These are phyloP conservation scores for Bedellia somnulentella DNA, from an alignment of 2,888 invertebrate genomes.

Conservation along the genomic window DNA sequence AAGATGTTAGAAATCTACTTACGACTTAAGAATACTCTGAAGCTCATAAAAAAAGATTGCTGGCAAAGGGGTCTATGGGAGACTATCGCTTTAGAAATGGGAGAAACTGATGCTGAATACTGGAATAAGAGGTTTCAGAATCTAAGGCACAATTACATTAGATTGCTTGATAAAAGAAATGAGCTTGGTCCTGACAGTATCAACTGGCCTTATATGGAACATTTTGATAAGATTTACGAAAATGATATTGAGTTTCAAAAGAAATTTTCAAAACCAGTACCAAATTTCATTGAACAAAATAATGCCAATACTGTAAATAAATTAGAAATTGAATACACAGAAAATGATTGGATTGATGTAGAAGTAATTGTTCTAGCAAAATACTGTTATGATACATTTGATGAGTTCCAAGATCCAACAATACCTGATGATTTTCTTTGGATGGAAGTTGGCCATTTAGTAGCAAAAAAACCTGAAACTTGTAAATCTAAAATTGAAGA, in stretches of 20 bases:
- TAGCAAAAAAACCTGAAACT: slow-evolving; percentile 28
- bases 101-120: slow-evolving; percentile 34
- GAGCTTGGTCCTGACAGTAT: slow-evolving; percentile 19
- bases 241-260: slow-evolving; percentile 30
- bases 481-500: slow-evolving; percentile 29
- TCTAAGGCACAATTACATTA: slow-evolving; percentile 41
- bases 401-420: slow-evolving; percentile 38
- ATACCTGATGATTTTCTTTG: slow-evolving; percentile 44
- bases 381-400: slow-evolving; percentile 40
- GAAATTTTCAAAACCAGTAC: slow-evolving; percentile 16
- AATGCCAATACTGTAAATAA: not conserved
- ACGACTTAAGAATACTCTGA: slow-evolving; percentile 22
- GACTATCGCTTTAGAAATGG: slow-evolving; percentile 33
- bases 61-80: slow-evolving; percentile 37
- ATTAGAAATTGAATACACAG: not conserved
- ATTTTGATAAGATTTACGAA: slow-evolving; percentile 36
- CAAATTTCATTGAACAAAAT: not conserved
- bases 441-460: slow-evolving; percentile 38
- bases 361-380: slow-evolving; percentile 37
- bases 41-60: slow-evolving; percentile 21
- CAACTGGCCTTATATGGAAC: slow-evolving; percentile 37
- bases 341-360: slow-evolving; percentile 24
- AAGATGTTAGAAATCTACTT: slow-evolving; percentile 33
- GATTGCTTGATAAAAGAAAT: slow-evolving; percentile 26
- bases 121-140: slow-evolving; percentile 45